Percentiles rank a stretch among this genome's conserved stretches.
Conservation (phyloP, 2,113 vertebrate species). For the Nipponia nippon region DNA sequence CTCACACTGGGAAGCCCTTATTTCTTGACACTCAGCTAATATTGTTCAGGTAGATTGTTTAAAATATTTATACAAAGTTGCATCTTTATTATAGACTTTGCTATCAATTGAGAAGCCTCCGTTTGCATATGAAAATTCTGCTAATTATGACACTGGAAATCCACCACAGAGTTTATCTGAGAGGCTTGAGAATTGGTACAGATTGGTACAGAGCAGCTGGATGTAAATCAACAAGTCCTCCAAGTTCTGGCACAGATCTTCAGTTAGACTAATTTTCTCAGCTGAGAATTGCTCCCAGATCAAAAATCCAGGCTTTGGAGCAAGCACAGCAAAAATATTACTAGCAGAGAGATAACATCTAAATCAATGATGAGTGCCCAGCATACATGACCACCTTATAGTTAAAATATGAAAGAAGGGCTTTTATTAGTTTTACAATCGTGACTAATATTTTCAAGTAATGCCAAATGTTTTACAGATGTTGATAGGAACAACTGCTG, state of each 20-base stretch:
- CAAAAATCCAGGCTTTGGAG: background rate
- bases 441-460: constrained; percentile 48
- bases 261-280: background rate
- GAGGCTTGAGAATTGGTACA: background rate
- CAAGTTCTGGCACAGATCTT: background rate
- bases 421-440: constrained; percentile 34
- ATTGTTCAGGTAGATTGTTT: background rate
- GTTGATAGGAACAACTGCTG: constrained; percentile 39
- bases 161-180: background rate
- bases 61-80: background rate
- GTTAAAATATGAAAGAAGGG: constrained; percentile 7
- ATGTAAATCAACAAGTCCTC: background rate
- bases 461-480: constrained; percentile 55
- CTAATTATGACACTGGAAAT: background rate
- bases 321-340: background rate
- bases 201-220: background rate
- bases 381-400: background rate
- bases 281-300: background rate
- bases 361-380: background rate
- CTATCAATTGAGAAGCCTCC: background rate
- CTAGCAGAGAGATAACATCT: background rate
- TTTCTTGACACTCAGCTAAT: background rate
- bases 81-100: background rate
- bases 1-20: background rate
- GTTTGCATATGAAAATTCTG: background rate